Evolutionary conservation across 2,888 invertebrate species (phyloP), one percentile per base, ranked within the genome.

Genomic region (Tetramorium bicarinatum): DNA sequence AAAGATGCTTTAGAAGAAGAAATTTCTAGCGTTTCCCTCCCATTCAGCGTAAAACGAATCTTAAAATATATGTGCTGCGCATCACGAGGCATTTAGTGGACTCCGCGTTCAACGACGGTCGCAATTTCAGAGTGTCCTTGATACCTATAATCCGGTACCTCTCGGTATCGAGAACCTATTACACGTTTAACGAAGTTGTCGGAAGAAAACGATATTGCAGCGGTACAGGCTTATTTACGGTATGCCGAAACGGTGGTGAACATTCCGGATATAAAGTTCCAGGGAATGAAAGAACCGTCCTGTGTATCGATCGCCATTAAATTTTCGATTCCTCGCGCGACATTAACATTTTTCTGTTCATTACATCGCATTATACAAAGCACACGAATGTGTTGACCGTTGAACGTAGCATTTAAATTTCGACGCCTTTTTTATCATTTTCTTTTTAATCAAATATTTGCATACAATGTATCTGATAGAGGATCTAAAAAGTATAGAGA

Each of bases 151-250:
- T 74, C 74, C 75, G 21, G n/a, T 61, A 47, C 67, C 29, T 3
- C 18, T 7, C 71, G 59, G 52, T 79, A 87, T 87, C 77, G 77
- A 79, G 87, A 89, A 83, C 47, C 89, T 83, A 82, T 88, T 88
- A 88, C 83, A 61, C 71, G 83, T 79, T 82, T 85, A 87, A 88
- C 89, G 85, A 87, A 82, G 81, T 82, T 87, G 62, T 69, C 62
- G 59, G 86, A 83, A 87, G 88, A 88, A 71, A 87, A 87, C 74
- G 82, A 86, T 88, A 86, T 87, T 84, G 81, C 77, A 66, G 54
- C 44, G 49, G 29, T 81, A 83, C 49, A 56, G 81, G 74, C 79
- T 84, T 88, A 88, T 88, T 87, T 87, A 84, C 52, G 64, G 47
- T 80, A 62, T 41, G 41, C 56, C 38, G 52, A 38, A 71, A 67